Evolutionary conservation across 2,113 vertebrate genomes (phyloP).

Genomic region (Chlamydotis undulata): DNA sequence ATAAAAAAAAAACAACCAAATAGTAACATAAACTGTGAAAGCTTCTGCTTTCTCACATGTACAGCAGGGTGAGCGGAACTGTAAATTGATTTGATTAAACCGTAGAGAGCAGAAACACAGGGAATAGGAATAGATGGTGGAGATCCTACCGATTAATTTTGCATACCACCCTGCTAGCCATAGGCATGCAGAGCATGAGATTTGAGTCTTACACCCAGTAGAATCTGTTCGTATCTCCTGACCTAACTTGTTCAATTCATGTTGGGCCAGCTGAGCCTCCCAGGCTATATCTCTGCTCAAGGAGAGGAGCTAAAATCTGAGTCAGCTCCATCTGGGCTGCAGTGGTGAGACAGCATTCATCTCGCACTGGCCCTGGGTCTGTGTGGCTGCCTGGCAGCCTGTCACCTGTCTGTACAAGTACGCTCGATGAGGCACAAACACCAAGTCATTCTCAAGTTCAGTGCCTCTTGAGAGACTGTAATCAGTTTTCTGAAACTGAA

Average conservation of each 20-base stretch:
- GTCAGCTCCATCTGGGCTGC: not conserved
- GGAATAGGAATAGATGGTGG: not conserved
- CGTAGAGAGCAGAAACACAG: not conserved
- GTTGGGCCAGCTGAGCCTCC: not conserved
- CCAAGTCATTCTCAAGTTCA: not conserved
- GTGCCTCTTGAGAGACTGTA: not conserved
- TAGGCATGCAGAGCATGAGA: not conserved
- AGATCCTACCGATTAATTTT: not conserved
- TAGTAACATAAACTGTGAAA: not conserved
- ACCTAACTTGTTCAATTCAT: not conserved
- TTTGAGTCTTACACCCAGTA: not conserved
- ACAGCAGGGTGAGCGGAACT: not conserved
- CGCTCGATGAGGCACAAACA: fast-evolving
- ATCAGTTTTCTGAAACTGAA: not conserved
- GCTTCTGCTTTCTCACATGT: not conserved
- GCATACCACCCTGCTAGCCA: not conserved
- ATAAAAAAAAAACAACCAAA: not conserved
- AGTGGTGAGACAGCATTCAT: not conserved
- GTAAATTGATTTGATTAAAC: not conserved
- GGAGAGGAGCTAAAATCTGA: not conserved
- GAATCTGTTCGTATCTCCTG: not conserved
- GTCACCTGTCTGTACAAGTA: not conserved
- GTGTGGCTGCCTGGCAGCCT: not conserved
- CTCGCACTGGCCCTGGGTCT: not conserved
- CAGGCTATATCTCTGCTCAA: not conserved